A percentile compares a stretch with the other conserved stretches of the same genome.
Evolutionary conservation across 2,113 vertebrate species (phyloP).

Genomic region (Catagonus wagneri): DNA sequence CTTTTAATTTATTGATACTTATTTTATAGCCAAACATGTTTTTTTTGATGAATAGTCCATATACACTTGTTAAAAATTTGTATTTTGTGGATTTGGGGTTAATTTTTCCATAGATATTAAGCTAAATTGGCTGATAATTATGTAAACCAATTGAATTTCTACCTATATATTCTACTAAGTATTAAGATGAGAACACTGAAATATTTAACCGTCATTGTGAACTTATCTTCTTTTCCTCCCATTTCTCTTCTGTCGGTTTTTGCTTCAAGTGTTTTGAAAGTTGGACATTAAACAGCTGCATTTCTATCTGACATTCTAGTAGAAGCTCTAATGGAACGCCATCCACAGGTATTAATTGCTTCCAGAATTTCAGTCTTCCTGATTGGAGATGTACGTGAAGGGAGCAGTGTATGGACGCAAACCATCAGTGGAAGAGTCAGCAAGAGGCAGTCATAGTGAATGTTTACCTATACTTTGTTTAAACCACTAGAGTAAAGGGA

Average conservation of each 20-base stretch:
- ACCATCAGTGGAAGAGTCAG: background rate
- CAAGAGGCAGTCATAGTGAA: background rate
- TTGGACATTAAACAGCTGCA: background rate
- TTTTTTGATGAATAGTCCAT: background rate
- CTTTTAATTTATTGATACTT: background rate
- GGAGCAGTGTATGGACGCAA: background rate
- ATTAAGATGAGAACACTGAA: background rate
- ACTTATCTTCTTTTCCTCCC: background rate
- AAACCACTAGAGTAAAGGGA: background rate
- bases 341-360: background rate
- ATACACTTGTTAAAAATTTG: background rate
- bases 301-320: background rate
- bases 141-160: background rate
- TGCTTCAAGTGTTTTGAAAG: background rate
- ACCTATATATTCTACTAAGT: background rate
- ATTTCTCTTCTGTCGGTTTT: background rate
- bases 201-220: background rate
- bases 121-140: background rate
- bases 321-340: background rate
- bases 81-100: background rate
- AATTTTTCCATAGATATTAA: background rate
- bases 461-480: background rate
- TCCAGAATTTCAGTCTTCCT: background rate
- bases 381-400: fast-evolving
- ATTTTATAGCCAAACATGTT: background rate